Base-by-base conservation (phyloP, 2,888 invertebrate species). In the Apocheima hispidaria region DNA sequence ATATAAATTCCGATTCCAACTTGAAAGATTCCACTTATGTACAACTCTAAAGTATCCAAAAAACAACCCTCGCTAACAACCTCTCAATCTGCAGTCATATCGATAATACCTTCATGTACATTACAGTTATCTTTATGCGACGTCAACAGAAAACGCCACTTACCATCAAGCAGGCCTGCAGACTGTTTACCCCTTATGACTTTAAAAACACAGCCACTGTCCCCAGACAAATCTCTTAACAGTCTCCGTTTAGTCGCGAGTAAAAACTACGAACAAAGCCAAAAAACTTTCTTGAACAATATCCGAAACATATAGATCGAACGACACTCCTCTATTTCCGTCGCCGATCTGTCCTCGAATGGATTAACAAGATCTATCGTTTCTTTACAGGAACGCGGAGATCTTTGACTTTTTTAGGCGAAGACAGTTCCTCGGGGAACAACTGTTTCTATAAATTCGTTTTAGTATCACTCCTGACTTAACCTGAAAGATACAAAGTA, bases 351-450 rank as follows among this genome's bases (percentile, higher is more conserved):
- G 43, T 23, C 23, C 26, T 23, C 43, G 43, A 21, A 26, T 20
- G 43, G 43, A 43, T 43, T 43, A 43, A 43, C 43, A 20, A 43
- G 43, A 43, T 44, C 44, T 44, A 44, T 44, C 44, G 28, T 28
- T 16, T 44, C 16, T 44, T 44, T 23, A 41, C n/a, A 41, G 2
- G 28, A 44, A 44, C 14, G 43, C 43, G 10, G 26, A 44, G 44
- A 44, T 44, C 44, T 44, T 44, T 28, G 26, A 28, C 44, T 44
- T 44, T 44, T 44, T 43, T 43, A 43, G n/a, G 2, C 14, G 26
- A 40, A 40, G 4, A 20, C 40, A 7, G 20, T 26, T 26, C 23
- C 43, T 26, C 6, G 26, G 23, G 26, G 43, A 40, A 40, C 21
- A 12, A 12, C 12, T 20, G 20, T 5, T 40, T 40, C 40, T 40